A percentile compares a stretch with the other conserved stretches of the same genome.
Conservation (phyloP, 2,888 invertebrate genomes). For the Spodoptera littoralis region DNA sequence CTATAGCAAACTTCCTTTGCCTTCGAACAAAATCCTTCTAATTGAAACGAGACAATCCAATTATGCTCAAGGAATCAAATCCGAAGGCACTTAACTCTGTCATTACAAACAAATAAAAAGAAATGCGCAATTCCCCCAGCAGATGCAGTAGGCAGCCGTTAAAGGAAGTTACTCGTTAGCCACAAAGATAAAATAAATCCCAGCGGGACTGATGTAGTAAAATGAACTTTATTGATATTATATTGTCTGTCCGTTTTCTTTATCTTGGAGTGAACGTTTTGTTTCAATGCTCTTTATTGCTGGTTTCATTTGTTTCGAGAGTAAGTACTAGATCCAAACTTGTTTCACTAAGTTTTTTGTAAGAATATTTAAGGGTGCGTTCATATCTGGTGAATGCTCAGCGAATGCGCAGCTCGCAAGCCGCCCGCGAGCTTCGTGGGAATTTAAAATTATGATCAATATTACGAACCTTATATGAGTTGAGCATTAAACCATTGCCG, state of each 20-base stretch:
- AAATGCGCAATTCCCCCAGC: conserved; percentile 32
- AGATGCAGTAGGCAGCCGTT: conserved; percentile 44
- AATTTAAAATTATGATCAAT: too few relatives aligned
- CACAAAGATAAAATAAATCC: conserved; percentile 54
- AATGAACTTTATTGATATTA: conserved; percentile 48
- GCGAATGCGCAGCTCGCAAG: too few relatives aligned
- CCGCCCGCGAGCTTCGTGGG: too few relatives aligned
- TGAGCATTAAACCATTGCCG: too few relatives aligned
- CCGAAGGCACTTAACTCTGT: conserved; percentile 52
- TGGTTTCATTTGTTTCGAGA: conserved; percentile 4
- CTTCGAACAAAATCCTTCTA: conserved; percentile 42
- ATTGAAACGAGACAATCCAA: conserved; percentile 54
- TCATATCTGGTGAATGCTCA: too few relatives aligned
- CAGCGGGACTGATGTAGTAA: conserved; percentile 34
- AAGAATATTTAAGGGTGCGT: neutral
- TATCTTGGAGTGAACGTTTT: conserved; percentile 17
- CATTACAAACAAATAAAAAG: conserved; percentile 55
- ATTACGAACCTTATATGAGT: too few relatives aligned
- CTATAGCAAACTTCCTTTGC: conserved; percentile 27
- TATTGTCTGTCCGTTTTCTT: conserved; percentile 22
- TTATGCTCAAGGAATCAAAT: conserved; percentile 56
- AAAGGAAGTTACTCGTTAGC: conserved; percentile 51
- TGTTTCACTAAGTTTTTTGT: neutral
- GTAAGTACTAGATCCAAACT: neutral
- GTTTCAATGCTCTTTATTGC: conserved; percentile 12